These are phyloP conservation scores for Xestoiulus laeticollis DNA, from an alignment of 2,888 invertebrate species.

Conservation along the genomic window DNA sequence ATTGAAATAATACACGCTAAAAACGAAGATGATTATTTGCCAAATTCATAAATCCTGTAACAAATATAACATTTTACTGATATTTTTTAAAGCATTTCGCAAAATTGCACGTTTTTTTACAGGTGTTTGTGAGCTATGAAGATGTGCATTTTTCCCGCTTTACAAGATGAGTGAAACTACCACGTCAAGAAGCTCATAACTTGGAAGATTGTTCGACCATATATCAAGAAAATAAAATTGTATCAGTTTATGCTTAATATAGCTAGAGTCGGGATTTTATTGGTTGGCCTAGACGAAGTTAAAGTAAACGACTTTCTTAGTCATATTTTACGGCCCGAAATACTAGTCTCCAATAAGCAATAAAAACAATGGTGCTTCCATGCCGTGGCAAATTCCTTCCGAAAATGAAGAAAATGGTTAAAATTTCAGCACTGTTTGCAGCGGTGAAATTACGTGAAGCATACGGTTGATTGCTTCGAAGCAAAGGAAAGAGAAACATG, in stretches of 20 bases:
- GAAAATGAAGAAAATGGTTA: slow-evolving; percentile 32
- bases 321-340: slow-evolving; percentile 28
- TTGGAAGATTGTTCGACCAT: neutral
- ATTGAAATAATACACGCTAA: too few species aligned
- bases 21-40: too few species aligned
- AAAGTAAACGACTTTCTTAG: slow-evolving; percentile 11
- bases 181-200: too few species aligned
- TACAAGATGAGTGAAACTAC: too few species aligned
- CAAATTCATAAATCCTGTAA: too few species aligned
- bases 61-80: too few species aligned
- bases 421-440: neutral
- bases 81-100: too few species aligned
- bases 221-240: neutral
- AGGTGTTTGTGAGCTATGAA: too few species aligned
- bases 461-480: slow-evolving; percentile 1
- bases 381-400: neutral
- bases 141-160: too few species aligned
- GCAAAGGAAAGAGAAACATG: neutral
- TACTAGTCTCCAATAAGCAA: slow-evolving; percentile 18
- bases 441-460: neutral
- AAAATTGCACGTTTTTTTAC: too few species aligned
- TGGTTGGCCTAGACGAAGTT: slow-evolving; percentile 17
- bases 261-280: neutral
- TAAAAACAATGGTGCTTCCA: slow-evolving; percentile 5
- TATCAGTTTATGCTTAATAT: slow-evolving; percentile 15